A percentile compares a stretch with the other conserved stretches of the same genome.
These are phyloP conservation scores for Tillus elongatus DNA, from an alignment of 2,888 invertebrate species.

Conservation along the genomic window DNA sequence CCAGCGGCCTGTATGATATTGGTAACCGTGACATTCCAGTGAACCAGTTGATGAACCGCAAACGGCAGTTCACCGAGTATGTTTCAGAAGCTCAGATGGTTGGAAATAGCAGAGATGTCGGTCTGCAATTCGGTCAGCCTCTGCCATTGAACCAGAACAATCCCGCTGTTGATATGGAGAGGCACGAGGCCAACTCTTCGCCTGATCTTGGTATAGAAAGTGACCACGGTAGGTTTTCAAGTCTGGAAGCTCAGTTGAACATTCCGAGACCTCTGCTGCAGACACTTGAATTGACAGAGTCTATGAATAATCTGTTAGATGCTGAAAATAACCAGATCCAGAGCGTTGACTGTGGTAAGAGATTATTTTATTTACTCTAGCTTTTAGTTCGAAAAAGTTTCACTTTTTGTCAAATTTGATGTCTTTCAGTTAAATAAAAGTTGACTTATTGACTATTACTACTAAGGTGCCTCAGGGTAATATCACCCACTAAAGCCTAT, in stretches of 20 bases:
- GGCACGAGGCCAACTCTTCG: slow-evolving; percentile 50
- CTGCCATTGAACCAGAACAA: neutral
- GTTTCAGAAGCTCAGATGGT: neutral
- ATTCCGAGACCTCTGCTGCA: slow-evolving; percentile 41
- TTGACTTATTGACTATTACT: no score
- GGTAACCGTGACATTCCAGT: neutral
- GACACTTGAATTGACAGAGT: slow-evolving; percentile 41
- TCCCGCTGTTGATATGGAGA: slow-evolving; percentile 28
- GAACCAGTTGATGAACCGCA: slow-evolving; percentile 6
- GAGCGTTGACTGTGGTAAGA: slow-evolving; percentile 29
- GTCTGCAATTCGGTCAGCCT: neutral
- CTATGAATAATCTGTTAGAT: slow-evolving; percentile 38
- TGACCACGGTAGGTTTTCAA: slow-evolving; percentile 57
- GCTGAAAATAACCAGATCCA: slow-evolving; percentile 27
- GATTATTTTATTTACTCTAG: slow-evolving; percentile 1
- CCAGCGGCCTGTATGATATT: neutral
- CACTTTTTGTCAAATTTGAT: no score
- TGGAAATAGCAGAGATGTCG: neutral
- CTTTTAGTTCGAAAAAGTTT: neutral
- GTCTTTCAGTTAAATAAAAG: no score
- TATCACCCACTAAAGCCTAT: no score
- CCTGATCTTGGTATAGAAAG: slow-evolving; percentile 89
- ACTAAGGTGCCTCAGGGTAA: no score
- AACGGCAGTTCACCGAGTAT: slow-evolving; percentile 34
- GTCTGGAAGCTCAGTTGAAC: slow-evolving; percentile 51